Percentiles rank a stretch among this genome's conserved stretches.
phyloP scores from a whole-genome alignment of 2,888 invertebrate species.

The Folsomia candida region DNA sequence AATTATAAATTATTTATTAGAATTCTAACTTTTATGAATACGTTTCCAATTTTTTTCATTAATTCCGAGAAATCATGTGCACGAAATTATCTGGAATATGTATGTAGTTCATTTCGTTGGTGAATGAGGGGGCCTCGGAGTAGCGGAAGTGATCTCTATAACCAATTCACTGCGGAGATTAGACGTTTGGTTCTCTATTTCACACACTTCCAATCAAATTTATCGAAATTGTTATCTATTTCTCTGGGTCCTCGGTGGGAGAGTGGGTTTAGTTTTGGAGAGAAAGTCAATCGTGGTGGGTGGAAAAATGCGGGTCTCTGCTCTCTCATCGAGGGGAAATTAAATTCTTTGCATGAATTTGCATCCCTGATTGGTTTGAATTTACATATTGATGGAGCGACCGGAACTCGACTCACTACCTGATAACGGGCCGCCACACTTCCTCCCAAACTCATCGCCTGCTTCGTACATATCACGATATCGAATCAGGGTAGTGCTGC shows the following conservation, averaged over 20 bases:
- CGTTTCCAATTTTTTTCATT: too few relatives aligned
- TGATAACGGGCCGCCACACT: constrained; percentile 44
- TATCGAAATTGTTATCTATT: constrained; percentile 10
- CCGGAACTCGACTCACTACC: constrained; percentile 42
- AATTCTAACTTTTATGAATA: too few relatives aligned
- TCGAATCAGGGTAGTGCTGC: background rate
- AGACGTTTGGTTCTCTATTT: constrained; percentile 12
- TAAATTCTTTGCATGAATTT: constrained; percentile 53
- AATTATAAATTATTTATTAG: too few relatives aligned
- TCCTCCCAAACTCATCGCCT: constrained; percentile 13
- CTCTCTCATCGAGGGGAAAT: constrained; percentile 51
- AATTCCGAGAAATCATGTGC: too few relatives aligned
- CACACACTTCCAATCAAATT: constrained; percentile 21
- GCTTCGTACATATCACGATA: constrained; percentile 16
- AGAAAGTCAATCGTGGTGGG: background rate
- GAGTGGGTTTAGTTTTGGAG: too few relatives aligned
- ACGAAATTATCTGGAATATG: too few relatives aligned
- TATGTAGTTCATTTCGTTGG: background rate
- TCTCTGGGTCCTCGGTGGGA: background rate
- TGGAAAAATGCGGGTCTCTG: background rate
- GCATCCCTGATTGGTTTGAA: constrained; percentile 52
- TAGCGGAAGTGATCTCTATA: constrained; percentile 8
- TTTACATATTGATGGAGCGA: constrained; percentile 52
- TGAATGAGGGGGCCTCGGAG: background rate
- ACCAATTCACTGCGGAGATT: constrained; percentile 2